These are phyloP conservation scores for Dicycla oo DNA, from an alignment of 2,888 invertebrate species.

Conservation along the genomic window DNA sequence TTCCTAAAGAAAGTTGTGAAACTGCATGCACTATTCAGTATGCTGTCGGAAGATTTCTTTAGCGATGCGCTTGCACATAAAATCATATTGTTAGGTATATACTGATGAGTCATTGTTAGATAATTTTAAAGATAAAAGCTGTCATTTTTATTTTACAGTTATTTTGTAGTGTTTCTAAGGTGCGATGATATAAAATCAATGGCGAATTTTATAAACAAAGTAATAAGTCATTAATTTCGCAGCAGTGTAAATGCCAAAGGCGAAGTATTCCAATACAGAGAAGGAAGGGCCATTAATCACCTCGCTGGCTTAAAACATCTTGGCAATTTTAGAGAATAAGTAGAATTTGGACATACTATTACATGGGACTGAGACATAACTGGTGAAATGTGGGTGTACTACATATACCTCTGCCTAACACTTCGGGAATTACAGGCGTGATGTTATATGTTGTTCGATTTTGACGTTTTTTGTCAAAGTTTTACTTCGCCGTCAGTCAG, in stretches of 20 bases:
- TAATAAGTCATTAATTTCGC: slow-evolving; percentile 9
- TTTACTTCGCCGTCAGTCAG: no score
- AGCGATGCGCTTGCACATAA: slow-evolving; percentile 46
- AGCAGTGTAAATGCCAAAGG: not conserved
- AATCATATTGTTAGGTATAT: slow-evolving; percentile 34
- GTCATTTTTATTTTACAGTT: slow-evolving; percentile 21
- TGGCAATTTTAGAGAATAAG: not conserved
- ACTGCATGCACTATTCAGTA: slow-evolving; percentile 69
- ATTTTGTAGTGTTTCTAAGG: slow-evolving; percentile 15
- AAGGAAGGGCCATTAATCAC: not conserved
- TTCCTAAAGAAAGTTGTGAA: slow-evolving; percentile 75
- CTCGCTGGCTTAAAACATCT: not conserved
- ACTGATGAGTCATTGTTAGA: slow-evolving; percentile 42
- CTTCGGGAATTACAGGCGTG: not conserved
- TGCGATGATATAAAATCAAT: not conserved
- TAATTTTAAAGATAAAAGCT: slow-evolving; percentile 16
- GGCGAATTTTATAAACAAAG: not conserved
- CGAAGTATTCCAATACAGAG: not conserved
- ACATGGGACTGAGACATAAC: not conserved
- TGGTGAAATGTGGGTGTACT: not conserved
- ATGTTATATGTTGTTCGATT: not conserved
- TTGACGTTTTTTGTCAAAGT: no score
- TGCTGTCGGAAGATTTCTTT: slow-evolving; percentile 64
- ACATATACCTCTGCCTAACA: not conserved
- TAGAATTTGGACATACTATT: not conserved